Evolutionary conservation across 2,888 invertebrate genomes (phyloP), one percentile per base, ranked within the genome.

Genomic region (Atrina japonica): DNA sequence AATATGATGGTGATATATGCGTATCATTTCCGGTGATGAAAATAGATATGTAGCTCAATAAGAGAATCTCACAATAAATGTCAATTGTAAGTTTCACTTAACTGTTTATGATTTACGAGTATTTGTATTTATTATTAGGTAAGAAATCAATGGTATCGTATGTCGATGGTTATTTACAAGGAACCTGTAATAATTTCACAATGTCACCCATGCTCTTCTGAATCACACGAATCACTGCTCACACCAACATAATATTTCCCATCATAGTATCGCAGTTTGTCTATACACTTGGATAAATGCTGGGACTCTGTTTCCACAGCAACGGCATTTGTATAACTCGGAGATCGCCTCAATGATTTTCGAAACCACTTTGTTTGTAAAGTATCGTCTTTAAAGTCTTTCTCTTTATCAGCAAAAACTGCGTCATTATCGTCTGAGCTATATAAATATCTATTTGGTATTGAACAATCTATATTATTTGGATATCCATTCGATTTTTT

Each of bases 181-280:
- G n/a, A n/a, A n/a, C n/a, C n/a, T n/a, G n/a, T n/a, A n/a, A n/a
- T n/a, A n/a, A n/a, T n/a, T n/a, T n/a, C n/a, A n/a, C n/a, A n/a
- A n/a, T n/a, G n/a, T 35, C 35, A 40, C 35, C 56, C 23, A 40
- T 23, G 23, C n/a, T 11, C 23, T 14, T 56, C 56, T n/a, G 21
- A 40, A 6, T 56, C 56, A 5, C 40, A 56, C 30, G 18, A n/a
- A 11, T 66, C 60, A 25, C 41, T 66, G 43, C 49, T 59, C 9
- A 87, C 82, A 52, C 83, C 84, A n/a, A 84, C 81, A 60, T 87
- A 87, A 66, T 84, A 84, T 55, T 85, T 86, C n/a, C 85, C 85
- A 60, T 85, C 85, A 64, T 81, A 77, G 61, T 75, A 81, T 70
- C 80, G 69, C 11, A 65, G 76, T 76, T 70, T 72, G 11, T 35